Base-by-base conservation (phyloP, 2,888 invertebrate genomes). In the Oligia fasciuncula region DNA sequence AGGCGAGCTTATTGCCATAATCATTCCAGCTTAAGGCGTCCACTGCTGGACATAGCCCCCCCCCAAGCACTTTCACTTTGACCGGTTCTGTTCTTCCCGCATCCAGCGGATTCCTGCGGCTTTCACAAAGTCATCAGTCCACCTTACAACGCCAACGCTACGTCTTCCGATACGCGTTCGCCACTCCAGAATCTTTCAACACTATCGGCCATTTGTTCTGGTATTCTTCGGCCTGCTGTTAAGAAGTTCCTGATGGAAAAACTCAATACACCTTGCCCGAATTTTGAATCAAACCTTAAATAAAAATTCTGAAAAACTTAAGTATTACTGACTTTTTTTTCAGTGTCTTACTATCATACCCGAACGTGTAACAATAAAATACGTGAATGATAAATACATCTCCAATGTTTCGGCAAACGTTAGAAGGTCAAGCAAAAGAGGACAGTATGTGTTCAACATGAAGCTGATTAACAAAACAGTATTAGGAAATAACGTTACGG, bases 401-500 rank as follows among this genome's bases (percentile, higher is more conserved):
- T 14, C 13, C 0, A 70, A 83, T 11, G 54, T 23, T 13, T 54
- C 84, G 13, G 13, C 57, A n/a, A 63, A 46, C 9, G 86, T 86
- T 2, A 70, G 86, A 17, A 79, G 81, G 23, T 49, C 73, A 9
- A 77, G 77, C 17, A 79, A 40, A 69, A 74, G 84, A 70, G 85
- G 86, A 4, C 71, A 79, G 0, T 86, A 86, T 71, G 79, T 79
- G 4, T 67, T 86, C 23, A 86, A 86, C 29, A 14, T 71, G 14
- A 60, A 69, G 3, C 14, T 67, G 9, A 65, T 76, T 23, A 73
- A 9, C 11, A 84, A 84, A 76, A n/a, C 19, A 1, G 14, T 67
- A 19, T 0, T 79, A 14, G 85, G 77, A 54, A 85, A 86, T 43
- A 85, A 85, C 57, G 46, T 86, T 13, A 68, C 84, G 46, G 86